Base-by-base conservation (phyloP, 2,888 invertebrate species). In the Sinohyriopsis cumingii region DNA sequence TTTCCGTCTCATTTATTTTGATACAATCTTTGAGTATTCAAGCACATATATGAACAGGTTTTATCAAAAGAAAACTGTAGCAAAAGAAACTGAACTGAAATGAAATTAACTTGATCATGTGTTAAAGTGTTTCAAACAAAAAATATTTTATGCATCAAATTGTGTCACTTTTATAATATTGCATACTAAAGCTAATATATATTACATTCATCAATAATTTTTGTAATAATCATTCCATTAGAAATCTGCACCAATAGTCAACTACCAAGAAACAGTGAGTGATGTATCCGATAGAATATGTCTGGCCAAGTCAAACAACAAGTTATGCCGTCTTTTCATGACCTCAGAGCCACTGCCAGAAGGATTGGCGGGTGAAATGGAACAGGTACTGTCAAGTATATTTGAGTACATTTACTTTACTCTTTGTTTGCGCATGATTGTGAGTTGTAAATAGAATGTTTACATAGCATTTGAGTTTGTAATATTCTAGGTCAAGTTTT, bases 221-320 rank as follows among this genome's bases (percentile, higher is more conserved):
- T 68, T 68, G 0, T 1, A 22, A 7, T 9, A 19, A 18, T 24
- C 5, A 53, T 59, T 33, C 56, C 15, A 15, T 54, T 98, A 99
- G 93, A 98, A 97, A 90, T 98, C 98, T 66, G 98, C 99, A 89
- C 99, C 99, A 2, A 98, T 99, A 77, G 99, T 99, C 45, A 89
- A 86, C 22, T 90, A 89, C 83, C 84, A 98, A 91, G 99, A 99
- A 93, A 99, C 99, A 0, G 99, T 99, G 59, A 93, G 93, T 65
- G 96, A 96, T 87, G 95, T 95, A 91, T 98, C 98, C 2, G 94
- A 95, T 92, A 95, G 96, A 90, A 95, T 95, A 94, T 99, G 99
- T 91, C 93, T 99, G 86, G 97, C 98, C 79, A 99, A 99, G 92
- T 99, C 99, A 4, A 98, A 98, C 88, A 99, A 99, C 93, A 99